Base-by-base conservation (phyloP, 1,140 invertebrate genomes). In the Maconellicoccus hirsutus region DNA sequence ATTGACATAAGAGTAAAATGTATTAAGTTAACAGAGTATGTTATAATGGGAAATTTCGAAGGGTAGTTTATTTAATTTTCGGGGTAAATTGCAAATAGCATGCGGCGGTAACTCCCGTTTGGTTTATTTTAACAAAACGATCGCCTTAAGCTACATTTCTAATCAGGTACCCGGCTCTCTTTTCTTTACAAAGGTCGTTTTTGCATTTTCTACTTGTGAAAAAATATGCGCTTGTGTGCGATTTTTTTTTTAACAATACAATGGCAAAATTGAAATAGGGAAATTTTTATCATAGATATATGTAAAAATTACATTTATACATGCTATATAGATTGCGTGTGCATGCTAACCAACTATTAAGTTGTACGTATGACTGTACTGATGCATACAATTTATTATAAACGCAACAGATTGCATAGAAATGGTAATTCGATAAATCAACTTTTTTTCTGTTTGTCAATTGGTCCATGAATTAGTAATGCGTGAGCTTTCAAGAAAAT, bases 11-110 rank as follows among this genome's bases (percentile, higher is more conserved):
- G 29, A 3, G 42, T 52, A 52, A 52, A 52, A 52, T 33, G 10
- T 52, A 6, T 16, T 52, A 52, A 16, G 42, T n/a, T n/a, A n/a
- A n/a, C 42, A 16, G n/a, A 52, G 42, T 33, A 33, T 33, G 29
- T 52, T 52, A 52, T 16, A 52, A 52, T 52, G n/a, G 42, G 6
- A 16, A 52, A 52, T 52, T 52, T 52, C 42, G 16, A 16, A 52
- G 42, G 42, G 42, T 52, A 19, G 42, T 52, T 52, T 52, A 52
- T 52, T 52, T 52, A 52, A 52, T 52, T 52, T 52, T 52, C 42
- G n/a, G 42, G 42, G 42, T 52, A 52, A 52, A 52, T 52, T 14
- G 42, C 42, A 52, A 52, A 52, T 19, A 52, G n/a, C 42, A 52
- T 52, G 10, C 42, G 42, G 42, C 42, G 42, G 42, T 52, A 52